Base-by-base conservation (phyloP, 2,797 vertebrate species). In the Cossypha heuglini region DNA sequence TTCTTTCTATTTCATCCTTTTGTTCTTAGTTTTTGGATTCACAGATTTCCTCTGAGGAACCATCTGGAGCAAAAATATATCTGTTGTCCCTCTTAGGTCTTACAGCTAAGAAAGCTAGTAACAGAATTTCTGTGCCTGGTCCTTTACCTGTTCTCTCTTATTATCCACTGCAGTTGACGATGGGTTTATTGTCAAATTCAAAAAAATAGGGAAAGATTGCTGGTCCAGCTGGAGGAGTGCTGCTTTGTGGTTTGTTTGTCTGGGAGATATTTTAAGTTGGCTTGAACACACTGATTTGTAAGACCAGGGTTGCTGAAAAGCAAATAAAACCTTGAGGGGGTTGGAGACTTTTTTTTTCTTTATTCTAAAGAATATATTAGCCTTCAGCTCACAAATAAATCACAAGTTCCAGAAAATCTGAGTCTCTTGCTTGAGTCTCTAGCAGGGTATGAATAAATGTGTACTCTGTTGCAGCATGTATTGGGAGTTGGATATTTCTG, bases 381-480 rank as follows among this genome's bases (percentile, higher is more conserved):
- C 59, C 59, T 80, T 86, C 38, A 31, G 55, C 85, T 86, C 75
- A 88, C 62, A 92, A 93, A 61, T 69, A 87, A 88, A 78, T 95
- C 61, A 79, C 63, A 67, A 61, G 72, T 91, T 92, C 78, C 48
- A 84, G 80, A 74, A 86, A 86, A 78, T 74, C 74, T 59, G 81
- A 79, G 73, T 88, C 77, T 80, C 62, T 72, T 67, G 8, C 75
- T 67, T 68, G 61, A 94, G 59, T 52, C 57, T 87, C 45, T 68
- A 69, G 66, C 55, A 45, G 28, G 21, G 16, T 66, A 73, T 62
- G 84, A 93, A 90, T 55, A 85, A 92, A 68, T 1, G 2, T 55
- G 22, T n/a, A 1, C 24, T 77, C 52, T 80, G 20, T 33, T 63
- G 84, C 57, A 92, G 72, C 42, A 25, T 33, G 14, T 74, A 62